phyloP scores from a whole-genome alignment of 1,140 invertebrate genomes.

The Cyphomyrmex costatus region DNA sequence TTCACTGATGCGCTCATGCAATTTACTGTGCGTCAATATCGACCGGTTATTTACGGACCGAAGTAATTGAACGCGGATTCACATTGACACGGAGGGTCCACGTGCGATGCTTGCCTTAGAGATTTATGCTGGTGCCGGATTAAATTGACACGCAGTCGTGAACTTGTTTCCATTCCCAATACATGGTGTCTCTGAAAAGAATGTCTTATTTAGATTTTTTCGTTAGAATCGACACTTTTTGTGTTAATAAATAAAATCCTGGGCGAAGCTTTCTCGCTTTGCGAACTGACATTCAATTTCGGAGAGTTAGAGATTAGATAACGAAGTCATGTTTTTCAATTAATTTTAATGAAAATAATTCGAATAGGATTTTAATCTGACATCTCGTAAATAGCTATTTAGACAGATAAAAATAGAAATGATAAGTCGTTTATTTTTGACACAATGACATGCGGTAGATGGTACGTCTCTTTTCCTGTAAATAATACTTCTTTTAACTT shows the following conservation, averaged over 20 bases:
- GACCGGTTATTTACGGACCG: slow-evolving; percentile 33
- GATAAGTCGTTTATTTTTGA: neutral
- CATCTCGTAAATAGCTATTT: neutral
- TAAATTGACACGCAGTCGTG: slow-evolving; percentile 48
- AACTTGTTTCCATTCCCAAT: neutral
- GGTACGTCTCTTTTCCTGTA: neutral
- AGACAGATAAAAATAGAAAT: neutral
- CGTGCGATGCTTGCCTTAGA: slow-evolving; percentile 18
- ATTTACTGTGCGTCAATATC: slow-evolving; percentile 38
- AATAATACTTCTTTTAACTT: slow-evolving; percentile 13
- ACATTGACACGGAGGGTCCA: neutral
- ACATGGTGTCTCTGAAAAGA: neutral
- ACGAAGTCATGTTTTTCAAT: neutral
- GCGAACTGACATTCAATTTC: neutral
- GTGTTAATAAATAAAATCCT: too few species aligned
- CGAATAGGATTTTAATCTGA: neutral
- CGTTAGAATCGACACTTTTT: neutral
- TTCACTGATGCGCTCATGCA: slow-evolving; percentile 34
- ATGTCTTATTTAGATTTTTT: neutral
- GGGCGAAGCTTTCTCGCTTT: neutral
- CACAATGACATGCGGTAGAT: neutral
- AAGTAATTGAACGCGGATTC: slow-evolving; percentile 24
- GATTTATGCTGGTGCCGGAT: slow-evolving; percentile 34
- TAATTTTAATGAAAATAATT: neutral
- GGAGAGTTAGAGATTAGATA: neutral